These are phyloP conservation scores for Heliconius ethilla DNA, from an alignment of 2,888 invertebrate species.

Conservation along the genomic window DNA sequence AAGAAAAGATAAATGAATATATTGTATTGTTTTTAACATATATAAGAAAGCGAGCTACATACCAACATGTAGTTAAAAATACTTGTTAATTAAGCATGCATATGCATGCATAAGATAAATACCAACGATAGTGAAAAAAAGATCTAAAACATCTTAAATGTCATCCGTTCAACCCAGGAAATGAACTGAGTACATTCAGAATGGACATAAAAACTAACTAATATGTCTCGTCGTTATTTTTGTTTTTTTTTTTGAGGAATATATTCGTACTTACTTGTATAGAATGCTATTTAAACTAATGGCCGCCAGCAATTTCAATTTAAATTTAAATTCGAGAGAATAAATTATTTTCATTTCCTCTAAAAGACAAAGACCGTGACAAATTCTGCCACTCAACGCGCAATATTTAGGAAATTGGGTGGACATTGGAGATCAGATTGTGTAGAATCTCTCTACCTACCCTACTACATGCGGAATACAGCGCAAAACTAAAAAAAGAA, in stretches of 20 bases:
- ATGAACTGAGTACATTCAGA: constrained; percentile 7
- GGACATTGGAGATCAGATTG: too few species aligned
- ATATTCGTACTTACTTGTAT: background rate
- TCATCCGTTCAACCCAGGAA: constrained; percentile 31
- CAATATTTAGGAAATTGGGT: too few species aligned
- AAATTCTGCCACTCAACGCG: too few species aligned
- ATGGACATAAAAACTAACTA: constrained; percentile 17
- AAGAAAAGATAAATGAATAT: background rate
- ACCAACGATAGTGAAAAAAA: constrained; percentile 4
- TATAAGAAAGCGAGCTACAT: background rate
- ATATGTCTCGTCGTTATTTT: background rate
- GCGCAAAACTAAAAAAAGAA: too few species aligned
- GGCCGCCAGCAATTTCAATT: background rate
- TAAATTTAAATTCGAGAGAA: background rate
- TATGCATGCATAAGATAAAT: too few species aligned
- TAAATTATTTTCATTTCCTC: too few species aligned
- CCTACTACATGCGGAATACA: too few species aligned
- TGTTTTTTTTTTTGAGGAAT: background rate
- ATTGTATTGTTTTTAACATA: background rate
- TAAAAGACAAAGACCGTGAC: too few species aligned
- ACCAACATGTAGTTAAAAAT: constrained; percentile 7
- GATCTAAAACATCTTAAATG: constrained; percentile 30
- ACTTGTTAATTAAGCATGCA: constrained; percentile 1
- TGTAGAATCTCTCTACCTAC: too few species aligned
- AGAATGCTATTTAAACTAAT: too few species aligned